phyloP scores from a whole-genome alignment of 2,113 vertebrate species.

The Malurus cyaneus region DNA sequence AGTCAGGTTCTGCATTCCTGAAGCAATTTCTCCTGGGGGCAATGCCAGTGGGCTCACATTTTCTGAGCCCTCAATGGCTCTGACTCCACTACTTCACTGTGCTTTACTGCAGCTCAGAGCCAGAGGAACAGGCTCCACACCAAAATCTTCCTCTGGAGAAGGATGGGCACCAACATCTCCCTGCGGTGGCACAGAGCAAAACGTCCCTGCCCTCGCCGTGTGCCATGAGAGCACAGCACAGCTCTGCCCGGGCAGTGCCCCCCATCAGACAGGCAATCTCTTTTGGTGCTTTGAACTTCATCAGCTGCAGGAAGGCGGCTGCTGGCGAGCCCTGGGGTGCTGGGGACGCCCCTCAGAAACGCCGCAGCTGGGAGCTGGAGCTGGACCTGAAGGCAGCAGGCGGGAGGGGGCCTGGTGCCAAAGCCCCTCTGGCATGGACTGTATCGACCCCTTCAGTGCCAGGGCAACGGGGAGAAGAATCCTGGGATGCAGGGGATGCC shows the following conservation, averaged over 20 bases:
- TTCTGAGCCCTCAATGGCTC: background rate
- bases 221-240: background rate
- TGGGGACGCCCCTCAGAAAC: constrained; percentile 55
- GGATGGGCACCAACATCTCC: background rate
- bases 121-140: background rate
- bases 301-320: background rate
- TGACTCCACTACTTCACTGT: background rate
- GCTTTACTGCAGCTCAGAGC: constrained; percentile 52
- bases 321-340: background rate
- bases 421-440: constrained; percentile 44
- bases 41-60: background rate
- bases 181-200: background rate
- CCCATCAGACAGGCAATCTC: constrained; percentile 54
- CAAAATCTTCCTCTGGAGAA: background rate
- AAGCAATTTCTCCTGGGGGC: background rate
- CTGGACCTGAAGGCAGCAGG: background rate
- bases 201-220: background rate
- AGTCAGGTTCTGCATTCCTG: rapidly evolving
- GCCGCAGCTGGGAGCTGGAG: constrained; percentile 61
- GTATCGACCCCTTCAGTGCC: constrained; percentile 68
- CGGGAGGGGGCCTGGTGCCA: background rate
- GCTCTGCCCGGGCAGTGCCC: background rate
- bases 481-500: background rate
- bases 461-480: background rate
- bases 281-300: constrained; percentile 42